Base-by-base conservation (phyloP, 2,797 vertebrate genomes). In the Gila robusta region DNA sequence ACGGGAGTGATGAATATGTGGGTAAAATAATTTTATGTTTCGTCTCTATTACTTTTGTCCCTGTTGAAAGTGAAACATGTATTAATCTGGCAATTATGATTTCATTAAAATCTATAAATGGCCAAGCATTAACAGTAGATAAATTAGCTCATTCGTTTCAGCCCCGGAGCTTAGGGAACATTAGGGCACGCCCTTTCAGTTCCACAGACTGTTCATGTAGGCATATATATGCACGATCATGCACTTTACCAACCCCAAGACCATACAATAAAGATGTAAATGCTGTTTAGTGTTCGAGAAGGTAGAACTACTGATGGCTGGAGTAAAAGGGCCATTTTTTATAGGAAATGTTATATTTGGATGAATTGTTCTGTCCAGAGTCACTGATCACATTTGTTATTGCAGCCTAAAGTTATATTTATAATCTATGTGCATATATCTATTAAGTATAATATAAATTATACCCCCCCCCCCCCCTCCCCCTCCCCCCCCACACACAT, bases 31-130 rank as follows among this genome's bases (percentile, higher is more conserved):
- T 95, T 95, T 91, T 93, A 94, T 93, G 93, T 94, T 94, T 91
- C 90, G 79, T 91, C 90, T 89, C 92, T 93, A 94, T 95, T 94
- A 95, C 93, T 95, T 94, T 94, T 91, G 91, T 92, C 91, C 92
- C 92, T 90, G 92, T 93, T 94, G 88, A 94, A 93, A 92, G 91
- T 89, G 90, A 90, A 90, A 90, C 92, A 91, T 93, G 92, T 94
- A 94, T 94, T 94, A 94, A 94, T 91, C 91, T 92, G 91, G 92
- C 94, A 95, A 95, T 96, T 95, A 95, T 89, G 91, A 93, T 95
- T 94, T 94, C 93, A 94, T 95, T 95, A 95, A 94, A 95, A 94
- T 95, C 95, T 96, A 95, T 95, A 95, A 96, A 95, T 95, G 94
- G 94, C 94, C 89, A 87, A 93, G 92, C 92, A 93, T 95, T 95